Evolutionary conservation across 2,888 invertebrate genomes (phyloP), one percentile per base, ranked within the genome.

Genomic region (Pterostichus niger): DNA sequence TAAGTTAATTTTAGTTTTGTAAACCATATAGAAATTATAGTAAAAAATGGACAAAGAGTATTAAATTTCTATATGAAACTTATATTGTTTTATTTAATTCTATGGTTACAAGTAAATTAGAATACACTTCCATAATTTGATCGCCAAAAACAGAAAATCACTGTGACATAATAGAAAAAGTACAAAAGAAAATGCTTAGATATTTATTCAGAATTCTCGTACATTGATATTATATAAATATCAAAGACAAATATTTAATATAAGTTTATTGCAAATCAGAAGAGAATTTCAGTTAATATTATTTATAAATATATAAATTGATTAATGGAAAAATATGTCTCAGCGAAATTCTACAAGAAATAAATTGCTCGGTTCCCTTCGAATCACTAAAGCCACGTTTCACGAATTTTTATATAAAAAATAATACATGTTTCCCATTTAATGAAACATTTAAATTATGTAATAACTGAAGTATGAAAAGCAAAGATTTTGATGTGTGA

Each of bases 211-310:
- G 9, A 7, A 56, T 6, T 56, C 24, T 17, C 24, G 17, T 56
- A 56, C 1, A 7, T 17, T 17, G 6, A 10, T 56, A 17, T 56
- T 17, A 56, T 17, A 56, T 56, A 17, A 15, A 17, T 15, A 24
- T 15, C 56, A 56, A 9, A 56, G 56, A 56, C 6, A 56, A 9
- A 56, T 56, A 56, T 56, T 56, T 56, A 56, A 56, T 56, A 10
- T 5, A 6, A 17, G 17, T 56, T 24, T 56, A 6, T 56, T 56
- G 13, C 56, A 56, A 56, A 56, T 6, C 15, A 56, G 56, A 56
- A n/a, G n/a, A n/a, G n/a, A n/a, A n/a, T n/a, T n/a, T n/a, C n/a
- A n/a, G n/a, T n/a, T n/a, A n/a, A n/a, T 46, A n/a, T 46, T 46
- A 46, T 46, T 46, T n/a, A 6, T 46, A n/a, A 10, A n/a, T n/a